Base-by-base conservation (phyloP, 2,797 vertebrate genomes). In the Epinephelus coioides region DNA sequence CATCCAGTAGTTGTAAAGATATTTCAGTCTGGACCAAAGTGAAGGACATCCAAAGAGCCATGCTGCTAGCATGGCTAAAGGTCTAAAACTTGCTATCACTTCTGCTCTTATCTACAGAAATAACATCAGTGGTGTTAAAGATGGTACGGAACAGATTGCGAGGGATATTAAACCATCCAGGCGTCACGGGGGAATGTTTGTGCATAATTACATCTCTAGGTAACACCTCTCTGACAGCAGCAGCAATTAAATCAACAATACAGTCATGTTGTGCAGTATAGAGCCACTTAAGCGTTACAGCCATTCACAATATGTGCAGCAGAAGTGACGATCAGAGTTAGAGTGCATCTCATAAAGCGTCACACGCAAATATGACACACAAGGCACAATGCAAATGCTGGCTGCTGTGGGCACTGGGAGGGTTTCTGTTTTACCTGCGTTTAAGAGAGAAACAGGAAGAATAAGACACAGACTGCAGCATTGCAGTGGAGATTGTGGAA, bases 201-300 rank as follows among this genome's bases (percentile, higher is more conserved):
- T 62, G 63, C 34, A 54, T 84, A 76, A 82, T 78, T 66, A 79
- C 62, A 82, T 82, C 73, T 78, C 72, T 27, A 8, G 17, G 63
- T 70, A 81, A 79, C 78, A 69, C 55, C 65, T 64, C 78, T 61
- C 55, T 60, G 78, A 76, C 60, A 80, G 50, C 69, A 27, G 51
- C 1, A 17, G 62, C 84, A 82, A 88, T 86, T 88, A 85, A 67
- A 61, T 55, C 30, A 61, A 53, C 69, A 60, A 50, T 11, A 44
- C 46, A 21, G 65, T 53, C 64, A 53, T 25, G 64, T 6, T 62
- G 50, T 21, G 56, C 21, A 0, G 40, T 14, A 43, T 10, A 9
- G n/a, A 73, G 73, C 60, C 51, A 63, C 54, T 73, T 27, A 19
- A 46, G 46, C 43, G 54, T 38, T n/a, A 25, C 21, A 55, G 60